Base-by-base conservation (phyloP, 64 coral and sea anemone genomes). In the Hydrozoanthus tunicans region DNA sequence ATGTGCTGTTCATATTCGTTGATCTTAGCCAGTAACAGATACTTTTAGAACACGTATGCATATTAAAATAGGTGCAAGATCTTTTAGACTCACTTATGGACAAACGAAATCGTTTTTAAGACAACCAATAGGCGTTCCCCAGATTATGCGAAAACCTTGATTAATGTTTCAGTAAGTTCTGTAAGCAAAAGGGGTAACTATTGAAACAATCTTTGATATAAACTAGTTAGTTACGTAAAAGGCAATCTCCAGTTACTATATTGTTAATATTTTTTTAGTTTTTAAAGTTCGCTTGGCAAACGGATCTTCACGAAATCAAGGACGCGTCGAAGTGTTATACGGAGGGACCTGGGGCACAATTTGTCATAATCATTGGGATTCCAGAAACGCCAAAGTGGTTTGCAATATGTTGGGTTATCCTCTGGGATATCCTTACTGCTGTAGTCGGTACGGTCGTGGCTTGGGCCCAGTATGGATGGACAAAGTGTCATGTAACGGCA, bases 371-470 rank as follows among this genome's bases (percentile, higher is more conserved):
- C 58, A 68, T 12, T 84, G 91, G 80, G 80, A 78, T 15, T 24
- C 73, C 20, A 65, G 56, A 92, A 80, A 77, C 54, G 80, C 65
- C 9, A 20, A 92, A 66, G 81, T 92, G 25, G 70, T 78, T 54
- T 92, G 91, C 53, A 82, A 84, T n/a, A 92, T 86, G 91, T 9
- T 92, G 17, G 81, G 81, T 61, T 92, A 91, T 83, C 67, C 77
- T 13, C 62, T 90, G 2, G 77, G 89, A 1, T 88, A 88, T 43
- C 84, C 69, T 13, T 88, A 88, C 69, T 88, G 84, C 24, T 88
- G 84, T 27, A 24, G 84, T 51, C 69, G 74, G 12, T 88, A 88
- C 67, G 84, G 84, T 1, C 54, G 3, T 0, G 84, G 84, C 7
- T 88, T 56, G 1, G 84, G 84, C 6, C 68, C 69, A 7, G 73